Evolutionary conservation across 2,113 vertebrate species (phyloP), one percentile per base, ranked within the genome.

Genomic region (Amphiprion ocellaris): DNA sequence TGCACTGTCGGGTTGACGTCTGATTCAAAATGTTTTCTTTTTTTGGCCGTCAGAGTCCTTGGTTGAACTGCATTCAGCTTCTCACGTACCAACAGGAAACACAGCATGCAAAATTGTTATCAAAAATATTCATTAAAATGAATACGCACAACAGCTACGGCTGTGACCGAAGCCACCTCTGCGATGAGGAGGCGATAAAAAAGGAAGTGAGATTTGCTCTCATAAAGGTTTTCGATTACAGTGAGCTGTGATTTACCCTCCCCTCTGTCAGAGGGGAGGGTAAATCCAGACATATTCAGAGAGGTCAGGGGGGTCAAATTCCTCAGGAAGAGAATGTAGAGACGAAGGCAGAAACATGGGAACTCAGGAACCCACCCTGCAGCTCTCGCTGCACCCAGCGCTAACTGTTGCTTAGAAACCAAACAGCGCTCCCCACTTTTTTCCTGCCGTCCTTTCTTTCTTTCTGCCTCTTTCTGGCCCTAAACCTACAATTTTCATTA

Each of bases 371-470:
- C 87, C 78, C 83, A 82, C 86, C 91, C 87, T 68, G 71, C 74
- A 90, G 92, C 83, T 85, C 80, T 84, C 14, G 17, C 88, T 82
- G 87, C 74, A 84, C 76, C 81, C 80, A 74, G 74, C 60, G 68
- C 77, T 85, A 85, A 87, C 88, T 85, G 94, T 94, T 95, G 92
- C 92, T 74, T 92, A 41, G 94, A 89, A 90, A 94, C 94, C 85
- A 90, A 87, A 89, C 77, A 77, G 83, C 66, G 26, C 84, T 83
- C 82, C 59, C 84, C 77, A 69, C 74, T 82, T 76, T 75, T 46
- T 62, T 67, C 37, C 14, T 56, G 46, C 54, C 24, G 30, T 37
- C 19, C 44, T 79, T 74, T 84, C 77, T 71, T 75, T 81, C 58
- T 82, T 65, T 83, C 69, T 66, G 49, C 44, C 69, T 89, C 23